Evolutionary conservation across 1,140 invertebrate species (phyloP), one percentile per base, ranked within the genome.

Genomic region (Saxidomus purpurata): DNA sequence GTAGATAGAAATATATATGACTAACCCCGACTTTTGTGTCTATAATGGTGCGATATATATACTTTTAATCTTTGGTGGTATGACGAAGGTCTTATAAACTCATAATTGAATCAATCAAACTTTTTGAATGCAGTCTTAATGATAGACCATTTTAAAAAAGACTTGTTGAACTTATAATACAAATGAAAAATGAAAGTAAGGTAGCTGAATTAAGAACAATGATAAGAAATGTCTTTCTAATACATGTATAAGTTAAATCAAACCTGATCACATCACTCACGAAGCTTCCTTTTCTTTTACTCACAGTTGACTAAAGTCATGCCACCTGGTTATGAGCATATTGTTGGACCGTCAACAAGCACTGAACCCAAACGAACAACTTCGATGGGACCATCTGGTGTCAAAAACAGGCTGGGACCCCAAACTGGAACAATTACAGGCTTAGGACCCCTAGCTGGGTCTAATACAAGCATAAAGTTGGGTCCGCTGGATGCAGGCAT

Each of bases 281-380:
- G 19, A 59, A 25, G 25, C 6, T 28, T 59, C 55, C 6, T 59
- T 59, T 71, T n/a, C 28, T 71, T 38, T 25, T 67, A 31, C 61
- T 67, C 40, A 69, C 86, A 87, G 86, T 87, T 87, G 86, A 87
- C 86, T 34, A 87, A 87, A 80, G 76, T 87, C 74, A 87, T 87
- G 86, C 86, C 86, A 79, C 86, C 86, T 80, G 86, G 86, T 77
- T 87, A 87, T 87, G 86, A 87, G 74, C 19, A 43, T 55, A 59
- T 87, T 55, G n/a, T 63, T 69, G 82, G 82, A 49, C 74, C 59
- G 22, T 17, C 71, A 25, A 67, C 71, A 67, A 69, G 67, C 15
- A 13, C 49, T 69, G 31, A 52, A 38, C n/a, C 47, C 31, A 13
- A 31, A 47, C 1, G 4, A 34, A 36, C 49, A 22, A 52, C 25